Evolutionary conservation across 2,888 invertebrate species (phyloP).

Genomic region (Polydrusus tereticollis): DNA sequence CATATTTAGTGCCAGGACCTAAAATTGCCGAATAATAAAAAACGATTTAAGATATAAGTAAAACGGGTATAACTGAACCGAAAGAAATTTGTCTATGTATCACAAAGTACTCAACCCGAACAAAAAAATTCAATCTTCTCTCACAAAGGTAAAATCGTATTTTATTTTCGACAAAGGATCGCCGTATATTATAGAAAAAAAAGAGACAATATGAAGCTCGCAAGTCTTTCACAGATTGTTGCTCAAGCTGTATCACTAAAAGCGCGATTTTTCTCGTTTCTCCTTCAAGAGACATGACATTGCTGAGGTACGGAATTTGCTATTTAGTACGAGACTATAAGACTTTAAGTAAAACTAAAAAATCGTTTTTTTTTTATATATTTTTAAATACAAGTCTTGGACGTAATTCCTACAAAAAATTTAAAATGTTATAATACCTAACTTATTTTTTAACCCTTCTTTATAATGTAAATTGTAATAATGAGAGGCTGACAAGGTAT

Average conservation of each 20-base stretch:
- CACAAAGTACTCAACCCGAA: neutral
- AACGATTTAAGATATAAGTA: too few species aligned
- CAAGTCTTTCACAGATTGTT: conserved; percentile 45
- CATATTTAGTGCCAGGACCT: too few species aligned
- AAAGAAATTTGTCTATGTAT: neutral
- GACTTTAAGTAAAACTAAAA: neutral
- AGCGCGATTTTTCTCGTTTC: conserved; percentile 45
- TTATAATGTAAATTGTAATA: too few species aligned
- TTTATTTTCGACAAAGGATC: conserved; percentile 30
- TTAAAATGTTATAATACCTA: too few species aligned
- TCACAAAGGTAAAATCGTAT: conserved; percentile 26
- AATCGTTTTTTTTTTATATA: too few species aligned
- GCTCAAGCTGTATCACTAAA: conserved; percentile 41
- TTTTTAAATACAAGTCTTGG: too few species aligned
- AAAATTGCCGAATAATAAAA: too few species aligned
- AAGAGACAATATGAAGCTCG: conserved; percentile 31
- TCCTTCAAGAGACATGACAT: conserved; percentile 19
- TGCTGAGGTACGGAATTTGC: conserved; percentile 12
- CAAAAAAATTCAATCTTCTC: conserved; percentile 25
- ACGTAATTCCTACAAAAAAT: too few species aligned
- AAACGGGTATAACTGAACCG: too few species aligned
- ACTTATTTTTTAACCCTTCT: too few species aligned
- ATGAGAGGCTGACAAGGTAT: too few species aligned
- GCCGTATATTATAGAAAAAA: conserved; percentile 32
- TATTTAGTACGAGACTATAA: conserved; percentile 9